Evolutionary conservation across 2,888 invertebrate species (phyloP).

Genomic region (Hypomecis atomaria): DNA sequence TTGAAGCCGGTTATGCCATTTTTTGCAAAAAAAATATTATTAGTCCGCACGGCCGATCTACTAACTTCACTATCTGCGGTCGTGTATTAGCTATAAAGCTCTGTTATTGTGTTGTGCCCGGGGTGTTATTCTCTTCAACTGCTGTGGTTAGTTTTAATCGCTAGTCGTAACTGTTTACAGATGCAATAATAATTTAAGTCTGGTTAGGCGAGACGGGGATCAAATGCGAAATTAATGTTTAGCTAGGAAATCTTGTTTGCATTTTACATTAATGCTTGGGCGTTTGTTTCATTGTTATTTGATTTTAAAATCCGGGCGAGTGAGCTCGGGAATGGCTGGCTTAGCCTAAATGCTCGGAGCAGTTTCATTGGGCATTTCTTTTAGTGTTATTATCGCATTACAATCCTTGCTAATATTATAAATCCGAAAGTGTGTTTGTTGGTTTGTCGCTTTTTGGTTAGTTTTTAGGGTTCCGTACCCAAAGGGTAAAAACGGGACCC

Average conservation of each 20-base stretch:
- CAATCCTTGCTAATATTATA: no score
- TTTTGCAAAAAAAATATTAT: no score
- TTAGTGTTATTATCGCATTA: conserved; percentile 6
- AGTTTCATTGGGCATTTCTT: conserved; percentile 21
- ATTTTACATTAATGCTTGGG: conserved; percentile 58
- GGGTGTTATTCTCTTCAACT: conserved; percentile 50
- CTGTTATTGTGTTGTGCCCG: conserved; percentile 56
- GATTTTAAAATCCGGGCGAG: conserved; percentile 55
- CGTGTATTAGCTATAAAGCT: conserved; percentile 63
- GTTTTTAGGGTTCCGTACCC: no score
- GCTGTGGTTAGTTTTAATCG: conserved; percentile 77
- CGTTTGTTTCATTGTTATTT: conserved; percentile 59
- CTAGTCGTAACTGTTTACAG: conserved; percentile 77
- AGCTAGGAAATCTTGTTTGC: conserved; percentile 57
- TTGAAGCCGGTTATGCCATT: no score
- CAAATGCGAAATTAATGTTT: conserved; percentile 70
- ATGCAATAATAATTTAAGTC: conserved; percentile 80
- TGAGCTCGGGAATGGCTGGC: conserved; percentile 35
- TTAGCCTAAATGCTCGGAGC: conserved; percentile 17
- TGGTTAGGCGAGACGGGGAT: conserved; percentile 63
- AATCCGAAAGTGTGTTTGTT: no score
- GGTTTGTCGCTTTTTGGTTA: no score
- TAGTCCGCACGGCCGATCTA: no score
- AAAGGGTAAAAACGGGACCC: no score
- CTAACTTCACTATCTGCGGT: no score